Conservation (phyloP, 2,888 invertebrate genomes). For the Seira musarum region DNA sequence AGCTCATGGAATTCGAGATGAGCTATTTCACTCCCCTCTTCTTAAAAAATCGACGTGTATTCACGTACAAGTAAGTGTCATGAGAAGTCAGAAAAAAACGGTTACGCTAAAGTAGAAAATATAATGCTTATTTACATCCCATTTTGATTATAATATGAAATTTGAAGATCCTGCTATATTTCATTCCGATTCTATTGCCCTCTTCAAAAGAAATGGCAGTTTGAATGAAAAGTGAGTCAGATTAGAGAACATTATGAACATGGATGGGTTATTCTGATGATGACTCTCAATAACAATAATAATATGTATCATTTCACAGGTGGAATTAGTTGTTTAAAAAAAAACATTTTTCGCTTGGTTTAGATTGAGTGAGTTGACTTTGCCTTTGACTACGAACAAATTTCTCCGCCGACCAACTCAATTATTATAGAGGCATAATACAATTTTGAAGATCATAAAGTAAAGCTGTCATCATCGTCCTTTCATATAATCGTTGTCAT, state of each 20-base stretch:
- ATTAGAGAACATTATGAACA: background rate
- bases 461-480: slow-evolving; percentile 13
- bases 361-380: slow-evolving; percentile 56
- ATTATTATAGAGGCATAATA: slow-evolving; percentile 27
- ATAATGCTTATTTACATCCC: too few relatives aligned
- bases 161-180: background rate
- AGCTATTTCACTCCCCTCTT: background rate
- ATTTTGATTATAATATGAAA: background rate
- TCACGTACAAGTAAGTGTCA: slow-evolving; percentile 55
- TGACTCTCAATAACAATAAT: slow-evolving; percentile 15
- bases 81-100: slow-evolving; percentile 55
- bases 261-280: slow-evolving; percentile 9
- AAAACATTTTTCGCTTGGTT: slow-evolving; percentile 14
- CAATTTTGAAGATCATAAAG: background rate
- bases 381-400: slow-evolving; percentile 34
- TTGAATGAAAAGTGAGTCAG: slow-evolving; percentile 10
- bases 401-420: slow-evolving; percentile 21
- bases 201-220: background rate
- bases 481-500: background rate
- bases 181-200: background rate
- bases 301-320: slow-evolving; percentile 20
- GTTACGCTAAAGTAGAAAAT: slow-evolving; percentile 35
- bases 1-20: background rate
- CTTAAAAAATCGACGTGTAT: slow-evolving; percentile 29
- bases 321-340: slow-evolving; percentile 45